Base-by-base conservation (phyloP, 1,140 invertebrate species). In the Drosophila neocordata region DNA sequence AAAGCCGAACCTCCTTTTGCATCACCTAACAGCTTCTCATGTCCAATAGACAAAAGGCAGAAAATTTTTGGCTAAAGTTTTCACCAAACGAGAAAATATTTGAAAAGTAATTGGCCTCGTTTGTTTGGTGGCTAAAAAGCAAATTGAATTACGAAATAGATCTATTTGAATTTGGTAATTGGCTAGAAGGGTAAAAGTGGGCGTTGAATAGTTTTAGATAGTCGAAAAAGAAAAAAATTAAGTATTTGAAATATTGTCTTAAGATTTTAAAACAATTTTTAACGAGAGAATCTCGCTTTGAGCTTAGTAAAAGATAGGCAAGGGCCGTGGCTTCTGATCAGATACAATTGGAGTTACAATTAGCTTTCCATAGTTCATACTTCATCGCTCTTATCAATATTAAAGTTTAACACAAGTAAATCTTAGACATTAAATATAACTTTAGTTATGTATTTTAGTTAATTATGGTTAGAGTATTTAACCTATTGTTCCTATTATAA, bases 31-130 rank as follows among this genome's bases (percentile, higher is more conserved):
- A 73, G 58, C 31, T 41, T 64, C 59, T 38, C 53, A 13, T 56
- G 53, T 35, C 53, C 53, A 34, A 48, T 31, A 56, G 53, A 56
- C 53, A 56, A 56, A 56, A 15, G 53, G 53, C 4, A 35, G 15
- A 51, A 79, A 75, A 55, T 63, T 76, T 68, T 64, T 72, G 62
- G 75, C 72, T 53, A 35, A 75, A 79, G 58, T 79, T 79, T 80
- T 72, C 57, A 20, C 51, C 65, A 57, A 75, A 72, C 27, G 53
- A 35, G 67, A 79, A 79, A 75, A 80, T 80, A 76, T 75, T 79
- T 76, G 41, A 48, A 63, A 79, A 79, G 77, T 79, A 79, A 79
- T 79, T 79, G 77, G 77, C 77, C 77, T 80, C 78, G 72, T 80
- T 80, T 80, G 77, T 76, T 71, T 64, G 68, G 48, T 48, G 71